Conservation (phyloP, 2,888 invertebrate genomes). For the Chironomus riparius region DNA sequence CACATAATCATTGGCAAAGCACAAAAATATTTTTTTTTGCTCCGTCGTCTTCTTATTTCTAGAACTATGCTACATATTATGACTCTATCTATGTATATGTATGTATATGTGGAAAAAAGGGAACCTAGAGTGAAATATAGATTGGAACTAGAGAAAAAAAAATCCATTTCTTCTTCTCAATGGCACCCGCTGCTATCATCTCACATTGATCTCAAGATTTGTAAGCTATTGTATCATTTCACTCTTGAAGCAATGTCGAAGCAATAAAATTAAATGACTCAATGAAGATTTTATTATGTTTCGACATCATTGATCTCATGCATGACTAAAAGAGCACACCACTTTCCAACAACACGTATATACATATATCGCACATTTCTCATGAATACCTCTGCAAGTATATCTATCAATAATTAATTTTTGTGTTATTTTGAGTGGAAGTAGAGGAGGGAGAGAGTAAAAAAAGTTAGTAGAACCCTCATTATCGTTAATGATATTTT, state of each 20-base stretch:
- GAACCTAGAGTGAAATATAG: too few relatives aligned
- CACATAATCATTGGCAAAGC: neutral
- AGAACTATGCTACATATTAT: neutral
- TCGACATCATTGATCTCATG: slow-evolving; percentile 4
- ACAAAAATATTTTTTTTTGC: neutral
- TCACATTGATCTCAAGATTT: slow-evolving; percentile 4
- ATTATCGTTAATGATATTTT: neutral
- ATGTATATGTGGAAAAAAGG: too few relatives aligned
- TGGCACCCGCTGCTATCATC: slow-evolving; percentile 1
- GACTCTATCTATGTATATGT: too few relatives aligned
- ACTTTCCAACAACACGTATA: neutral
- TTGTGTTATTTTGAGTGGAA: neutral
- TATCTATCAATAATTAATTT: slow-evolving; percentile 6
- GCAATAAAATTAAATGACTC: slow-evolving; percentile 10
- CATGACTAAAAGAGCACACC: neutral
- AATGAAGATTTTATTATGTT: slow-evolving; percentile 10
- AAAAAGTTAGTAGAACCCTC: neutral
- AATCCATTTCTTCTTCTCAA: neutral
- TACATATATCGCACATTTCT: neutral
- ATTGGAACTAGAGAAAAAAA: too few relatives aligned
- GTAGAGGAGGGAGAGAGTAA: neutral
- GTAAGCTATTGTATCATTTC: neutral
- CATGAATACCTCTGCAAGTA: neutral
- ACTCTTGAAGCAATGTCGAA: too few relatives aligned
- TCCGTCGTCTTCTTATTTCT: too few relatives aligned